Conservation (phyloP, 2,888 invertebrate genomes). For the Orchesella flavescens region DNA sequence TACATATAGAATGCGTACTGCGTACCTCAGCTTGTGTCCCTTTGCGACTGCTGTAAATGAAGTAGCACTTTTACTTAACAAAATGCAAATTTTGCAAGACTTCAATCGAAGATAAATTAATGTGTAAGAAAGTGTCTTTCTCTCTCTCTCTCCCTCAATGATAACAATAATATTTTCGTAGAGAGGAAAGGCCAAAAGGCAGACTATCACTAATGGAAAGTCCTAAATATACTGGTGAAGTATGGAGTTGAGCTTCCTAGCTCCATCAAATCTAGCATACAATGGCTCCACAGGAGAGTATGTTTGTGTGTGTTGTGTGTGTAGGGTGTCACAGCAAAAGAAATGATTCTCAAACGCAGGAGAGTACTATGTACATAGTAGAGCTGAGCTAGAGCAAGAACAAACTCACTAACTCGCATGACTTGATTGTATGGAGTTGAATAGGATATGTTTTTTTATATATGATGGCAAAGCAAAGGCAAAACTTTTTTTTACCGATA, state of each 20-base stretch:
- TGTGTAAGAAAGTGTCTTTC: neutral
- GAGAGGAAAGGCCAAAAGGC: conserved; percentile 50
- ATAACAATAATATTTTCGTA: conserved; percentile 22
- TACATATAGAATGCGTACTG: neutral
- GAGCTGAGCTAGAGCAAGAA: no score
- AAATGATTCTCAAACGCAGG: neutral
- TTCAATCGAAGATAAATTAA: neutral
- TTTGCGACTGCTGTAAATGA: neutral
- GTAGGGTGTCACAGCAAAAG: neutral
- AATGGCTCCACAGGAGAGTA: no score
- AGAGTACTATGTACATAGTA: no score
- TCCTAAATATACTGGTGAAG: conserved; percentile 22
- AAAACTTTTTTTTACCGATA: no score
- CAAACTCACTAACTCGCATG: no score
- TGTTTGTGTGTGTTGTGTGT: neutral
- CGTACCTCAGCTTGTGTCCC: no score
- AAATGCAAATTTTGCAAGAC: neutral
- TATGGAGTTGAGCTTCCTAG: neutral
- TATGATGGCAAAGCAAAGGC: no score
- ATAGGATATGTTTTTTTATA: no score
- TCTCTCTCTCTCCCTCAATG: conserved; percentile 17
- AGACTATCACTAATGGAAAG: conserved; percentile 57
- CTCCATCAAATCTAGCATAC: conserved; percentile 16
- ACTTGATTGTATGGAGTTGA: no score
- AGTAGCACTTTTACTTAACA: neutral